Base-by-base conservation (phyloP, 1,140 invertebrate species). In the Drosophila triauraria region DNA sequence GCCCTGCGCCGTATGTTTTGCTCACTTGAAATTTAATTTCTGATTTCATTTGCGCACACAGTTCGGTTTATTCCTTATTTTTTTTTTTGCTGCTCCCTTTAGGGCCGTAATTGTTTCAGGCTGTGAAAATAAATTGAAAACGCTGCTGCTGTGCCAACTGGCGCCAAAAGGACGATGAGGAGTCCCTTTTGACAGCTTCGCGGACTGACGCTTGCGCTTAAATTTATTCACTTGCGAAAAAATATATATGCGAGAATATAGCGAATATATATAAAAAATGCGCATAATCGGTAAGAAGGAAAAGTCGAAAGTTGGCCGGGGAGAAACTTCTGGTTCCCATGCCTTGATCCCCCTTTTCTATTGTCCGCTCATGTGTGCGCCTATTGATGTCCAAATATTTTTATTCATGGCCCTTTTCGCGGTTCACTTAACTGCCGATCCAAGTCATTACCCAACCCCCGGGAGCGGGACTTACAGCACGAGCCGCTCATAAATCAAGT, bases 71-170 rank as follows among this genome's bases (percentile, higher is more conserved):
- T 75, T 76, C 69, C 58, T 58, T 42, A 38, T 57, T 62, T 76
- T 67, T 75, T 57, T 68, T 59, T 71, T 5, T 7, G 27, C 27
- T 46, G 47, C 51, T 67, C 48, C 43, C 15, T 64, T 51, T 25
- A 20, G n/a, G 35, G 9, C 62, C 74, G 78, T 88, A 88, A 88
- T 88, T 88, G 84, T 88, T 88, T 80, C 85, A 88, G 84, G 78
- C 84, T 88, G 84, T 81, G 84, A 88, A 87, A 88, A 90, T 88
- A 88, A 88, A 88, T 88, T 88, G 84, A 88, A 87, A 90, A 75
- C 79, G 65, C 40, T 80, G 61, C 56, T 62, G 81, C 76, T 67
- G 63, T 74, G 83, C 80, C 77, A 87, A 84, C 80, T 83, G 83
- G 83, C 80, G 84, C 77, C 75, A 69, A 74, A 56, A 44, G 70